Base-by-base conservation (phyloP, 2,888 invertebrate species). In the Pycnomerus fuliginosus region DNA sequence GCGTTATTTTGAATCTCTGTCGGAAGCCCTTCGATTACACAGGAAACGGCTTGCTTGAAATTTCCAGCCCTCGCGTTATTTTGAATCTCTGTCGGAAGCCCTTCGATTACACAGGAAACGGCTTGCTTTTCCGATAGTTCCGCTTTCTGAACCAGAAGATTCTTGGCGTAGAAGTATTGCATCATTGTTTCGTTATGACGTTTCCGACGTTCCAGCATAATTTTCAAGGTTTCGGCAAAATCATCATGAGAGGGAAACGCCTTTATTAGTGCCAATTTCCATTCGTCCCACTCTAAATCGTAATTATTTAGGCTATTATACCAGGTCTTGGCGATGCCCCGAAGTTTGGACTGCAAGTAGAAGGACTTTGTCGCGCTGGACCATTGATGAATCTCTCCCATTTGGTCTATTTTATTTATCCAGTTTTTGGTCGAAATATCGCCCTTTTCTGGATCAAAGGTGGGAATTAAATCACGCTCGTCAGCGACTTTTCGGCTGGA, bases 31-130 rank as follows among this genome's bases (percentile, higher is more conserved):
- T 47, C 42, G 11, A 49, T 49, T 3, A 49, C 37, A 23, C 37
- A 47, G 1, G 46, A 47, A 3, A 49, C 49, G 1, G 49, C 48
- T 32, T 36, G 35, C n/a, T 35, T 10, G 12, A 31, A 43, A n/a
- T 47, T 47, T 16, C 42, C 49, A 7, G 41, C 42, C 25, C 46
- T 47, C 7, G 42, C 46, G 24, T 44, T 37, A 1, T 33, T 41
- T 14, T 42, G 31, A 5, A 36, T 7, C 13, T 16, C 33, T 2
- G 8, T 2, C 3, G 46, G 42, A 2, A 47, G 27, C 7, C 49
- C 49, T 15, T 47, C 42, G 11, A 49, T 49, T 3, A 49, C 37
- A 23, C 37, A 47, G 1, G 46, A 47, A 3, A 49, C 49, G 1
- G 49, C 48, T 32, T 36, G 35, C 2, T 11, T 5, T 8, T 36